Evolutionary conservation across 2,113 vertebrate species (phyloP), one percentile per base, ranked within the genome.

Genomic region (Neofelis nebulosa): DNA sequence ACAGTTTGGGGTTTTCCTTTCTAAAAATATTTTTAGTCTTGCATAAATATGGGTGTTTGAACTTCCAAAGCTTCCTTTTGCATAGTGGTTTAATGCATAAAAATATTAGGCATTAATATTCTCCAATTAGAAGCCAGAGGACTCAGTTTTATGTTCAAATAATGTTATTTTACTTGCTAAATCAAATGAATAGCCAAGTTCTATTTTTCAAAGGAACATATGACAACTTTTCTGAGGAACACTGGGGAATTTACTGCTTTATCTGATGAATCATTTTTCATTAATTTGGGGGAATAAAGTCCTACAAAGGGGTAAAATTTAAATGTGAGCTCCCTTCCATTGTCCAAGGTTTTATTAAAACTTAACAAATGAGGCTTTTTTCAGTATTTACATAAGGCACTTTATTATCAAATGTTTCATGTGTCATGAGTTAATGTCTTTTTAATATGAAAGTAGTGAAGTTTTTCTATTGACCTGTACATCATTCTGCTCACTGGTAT

Each of bases 321-420:
- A 91, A 95, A 76, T 61, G 92, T 79, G 33, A 93, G 7, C 10
- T 85, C 68, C 45, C 9, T 82, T 90, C 81, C 38, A 61, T 74
- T 94, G 63, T 89, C 25, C 48, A 69, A 65, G 66, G 4, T 15
- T 89, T 93, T 86, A 95, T 90, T 94, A 97, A 97, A 96, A 96
- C 19, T 63, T 89, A 92, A 95, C 50, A 81, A 91, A 94, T 91
- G 55, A 96, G n/a, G 0, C 81, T 45, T 79, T 96, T 86, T 73
- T 31, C 61, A 95, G 61, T 94, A 97, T 89, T 91, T 86, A n/a
- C 36, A 96, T 71, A 91, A 71, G 96, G 10, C 18, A 96, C 25
- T 78, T 81, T 78, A 93, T 87, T 94, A 74, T 78, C 71, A 94
- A 97, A 61, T 73, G n/a, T 33, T 50, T 80, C 95, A 81, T 45